phyloP scores from a whole-genome alignment of 2,888 invertebrate species.

The Ashinkailepas kermadecensis region DNA sequence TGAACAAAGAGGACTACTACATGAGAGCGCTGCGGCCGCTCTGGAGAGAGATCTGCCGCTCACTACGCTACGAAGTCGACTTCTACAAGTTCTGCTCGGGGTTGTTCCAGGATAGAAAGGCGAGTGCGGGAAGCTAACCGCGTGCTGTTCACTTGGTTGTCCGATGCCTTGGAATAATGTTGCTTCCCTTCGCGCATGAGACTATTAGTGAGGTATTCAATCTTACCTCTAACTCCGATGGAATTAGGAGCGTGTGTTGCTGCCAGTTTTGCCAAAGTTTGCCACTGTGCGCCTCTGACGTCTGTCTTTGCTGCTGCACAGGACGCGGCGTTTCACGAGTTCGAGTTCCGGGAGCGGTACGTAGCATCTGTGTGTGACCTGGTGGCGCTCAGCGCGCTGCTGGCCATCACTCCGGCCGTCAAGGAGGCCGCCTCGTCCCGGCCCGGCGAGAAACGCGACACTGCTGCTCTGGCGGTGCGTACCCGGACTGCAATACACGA shows the following conservation, averaged over 20 bases:
- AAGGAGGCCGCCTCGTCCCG: slow-evolving; percentile 55
- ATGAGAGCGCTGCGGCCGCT: slow-evolving; percentile 75
- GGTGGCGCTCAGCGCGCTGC: slow-evolving; percentile 72
- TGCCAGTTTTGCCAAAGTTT: no score
- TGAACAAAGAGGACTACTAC: slow-evolving; percentile 77
- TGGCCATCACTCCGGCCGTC: slow-evolving; percentile 68
- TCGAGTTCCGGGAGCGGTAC: slow-evolving; percentile 70
- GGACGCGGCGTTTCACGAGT: slow-evolving; percentile 52
- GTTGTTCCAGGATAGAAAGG: slow-evolving; percentile 52
- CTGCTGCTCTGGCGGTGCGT: slow-evolving; percentile 27
- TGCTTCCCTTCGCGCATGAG: no score
- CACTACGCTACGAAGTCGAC: slow-evolving; percentile 70
- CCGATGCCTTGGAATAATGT: no score
- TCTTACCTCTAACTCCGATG: no score
- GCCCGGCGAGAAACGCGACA: slow-evolving; percentile 41
- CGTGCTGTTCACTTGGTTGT: no score
- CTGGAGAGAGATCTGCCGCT: slow-evolving; percentile 79
- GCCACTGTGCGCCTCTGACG: no score
- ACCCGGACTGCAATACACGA: slow-evolving; percentile 31
- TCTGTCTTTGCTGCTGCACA: slow-evolving; percentile 39
- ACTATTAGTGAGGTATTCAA: no score
- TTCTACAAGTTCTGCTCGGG: slow-evolving; percentile 69
- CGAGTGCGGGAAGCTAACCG: no score
- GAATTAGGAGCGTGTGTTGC: no score
- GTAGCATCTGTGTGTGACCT: slow-evolving; percentile 77